These are phyloP conservation scores for Myiotriccus ornatus DNA, from an alignment of 2,797 vertebrate genomes.

Conservation along the genomic window DNA sequence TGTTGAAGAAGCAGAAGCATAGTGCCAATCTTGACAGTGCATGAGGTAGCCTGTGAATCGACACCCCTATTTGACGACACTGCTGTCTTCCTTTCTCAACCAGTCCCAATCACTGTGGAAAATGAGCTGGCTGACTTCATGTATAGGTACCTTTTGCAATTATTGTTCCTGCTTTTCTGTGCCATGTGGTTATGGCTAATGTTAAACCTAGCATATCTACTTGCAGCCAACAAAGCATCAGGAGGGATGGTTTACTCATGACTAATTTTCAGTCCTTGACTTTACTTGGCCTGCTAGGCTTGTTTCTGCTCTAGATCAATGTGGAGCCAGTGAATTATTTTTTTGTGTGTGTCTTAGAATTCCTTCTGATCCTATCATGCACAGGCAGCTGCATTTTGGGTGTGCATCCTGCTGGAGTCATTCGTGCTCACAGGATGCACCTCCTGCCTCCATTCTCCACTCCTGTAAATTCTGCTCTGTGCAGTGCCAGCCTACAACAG, in stretches of 20 bases:
- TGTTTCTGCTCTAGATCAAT: background rate
- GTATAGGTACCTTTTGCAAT: background rate
- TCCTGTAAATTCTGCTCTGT: background rate
- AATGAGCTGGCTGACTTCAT: background rate
- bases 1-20: background rate
- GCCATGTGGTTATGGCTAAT: background rate
- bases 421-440: fast-evolving
- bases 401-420: background rate
- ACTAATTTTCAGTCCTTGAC: background rate
- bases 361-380: background rate
- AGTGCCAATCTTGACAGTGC: background rate
- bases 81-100: background rate
- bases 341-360: background rate
- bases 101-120: background rate
- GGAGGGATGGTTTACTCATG: background rate
- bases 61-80: background rate
- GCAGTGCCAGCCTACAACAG: background rate
- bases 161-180: background rate
- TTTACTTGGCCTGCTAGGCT: background rate
- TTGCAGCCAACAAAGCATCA: background rate
- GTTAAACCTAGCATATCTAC: background rate
- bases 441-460: background rate
- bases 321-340: background rate
- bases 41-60: background rate
- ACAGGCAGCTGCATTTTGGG: background rate